A percentile compares a stretch with the other conserved stretches of the same genome.
Conservation (phyloP, 2,797 vertebrate genomes). For the Danio aesculapii region DNA sequence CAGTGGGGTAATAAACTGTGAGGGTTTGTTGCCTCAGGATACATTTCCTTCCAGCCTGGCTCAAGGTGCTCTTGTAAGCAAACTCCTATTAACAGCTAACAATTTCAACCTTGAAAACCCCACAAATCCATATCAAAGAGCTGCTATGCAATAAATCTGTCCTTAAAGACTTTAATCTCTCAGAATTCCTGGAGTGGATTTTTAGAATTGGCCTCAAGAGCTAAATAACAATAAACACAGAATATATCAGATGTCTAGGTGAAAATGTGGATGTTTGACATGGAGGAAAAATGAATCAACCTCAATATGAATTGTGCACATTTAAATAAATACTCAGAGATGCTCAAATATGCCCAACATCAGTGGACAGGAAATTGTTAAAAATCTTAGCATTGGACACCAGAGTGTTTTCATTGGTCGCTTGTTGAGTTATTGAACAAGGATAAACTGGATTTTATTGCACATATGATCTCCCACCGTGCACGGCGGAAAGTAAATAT, state of each 20-base stretch:
- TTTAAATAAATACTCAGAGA: slow-evolving; percentile 20
- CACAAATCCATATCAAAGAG: slow-evolving; percentile 72
- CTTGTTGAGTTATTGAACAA: slow-evolving; percentile 40
- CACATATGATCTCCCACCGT: slow-evolving; percentile 46
- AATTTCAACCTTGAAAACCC: slow-evolving; percentile 73
- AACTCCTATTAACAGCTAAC: slow-evolving; percentile 72
- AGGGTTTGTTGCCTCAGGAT: slow-evolving; percentile 70
- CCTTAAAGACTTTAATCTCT: slow-evolving; percentile 71
- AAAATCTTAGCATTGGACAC: slow-evolving; percentile 39
- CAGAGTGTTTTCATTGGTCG: slow-evolving; percentile 53
- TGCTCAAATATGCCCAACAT: slow-evolving; percentile 38
- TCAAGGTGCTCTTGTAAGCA: slow-evolving; percentile 60
- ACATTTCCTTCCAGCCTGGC: slow-evolving; percentile 58
- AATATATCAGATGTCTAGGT: slow-evolving; percentile 52
- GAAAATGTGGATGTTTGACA: slow-evolving; percentile 36
- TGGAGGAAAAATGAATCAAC: background rate
- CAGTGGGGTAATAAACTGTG: slow-evolving; percentile 66
- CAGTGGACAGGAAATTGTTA: slow-evolving; percentile 35
- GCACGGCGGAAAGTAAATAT: slow-evolving; percentile 49
- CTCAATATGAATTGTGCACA: slow-evolving; percentile 22
- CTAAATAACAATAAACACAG: slow-evolving; percentile 71
- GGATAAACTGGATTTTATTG: slow-evolving; percentile 49
- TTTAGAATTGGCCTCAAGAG: slow-evolving; percentile 57
- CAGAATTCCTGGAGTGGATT: slow-evolving; percentile 71
- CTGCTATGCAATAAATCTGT: slow-evolving; percentile 64